Conservation (phyloP, 2,888 invertebrate genomes). For the Tetheella fluctuosa region DNA sequence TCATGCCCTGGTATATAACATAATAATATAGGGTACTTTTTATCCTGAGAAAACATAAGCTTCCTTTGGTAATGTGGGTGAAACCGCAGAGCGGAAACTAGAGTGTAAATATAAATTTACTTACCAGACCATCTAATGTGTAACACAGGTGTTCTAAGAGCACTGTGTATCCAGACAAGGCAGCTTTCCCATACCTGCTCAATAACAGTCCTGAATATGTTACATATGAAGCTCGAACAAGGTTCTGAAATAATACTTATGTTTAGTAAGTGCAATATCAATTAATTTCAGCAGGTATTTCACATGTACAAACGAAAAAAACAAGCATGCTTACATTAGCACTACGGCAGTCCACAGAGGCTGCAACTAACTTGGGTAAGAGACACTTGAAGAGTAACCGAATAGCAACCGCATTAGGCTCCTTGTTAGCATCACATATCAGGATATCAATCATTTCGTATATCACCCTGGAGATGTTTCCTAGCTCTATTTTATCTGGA, state of each 20-base stretch:
- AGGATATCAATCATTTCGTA: conserved; percentile 70
- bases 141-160: conserved; percentile 73
- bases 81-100: too few relatives aligned
- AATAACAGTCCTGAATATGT: conserved; percentile 70
- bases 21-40: too few relatives aligned
- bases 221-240: conserved; percentile 71
- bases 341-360: conserved; percentile 59
- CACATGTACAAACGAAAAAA: too few relatives aligned
- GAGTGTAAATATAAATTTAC: conserved; percentile 22
- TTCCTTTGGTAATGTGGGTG: too few relatives aligned
- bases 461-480: conserved; percentile 56
- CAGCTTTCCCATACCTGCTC: conserved; percentile 63
- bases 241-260: conserved; percentile 43
- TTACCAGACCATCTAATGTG: conserved; percentile 69
- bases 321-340: conserved; percentile 54
- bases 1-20: too few relatives aligned
- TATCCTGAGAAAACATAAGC: too few relatives aligned
- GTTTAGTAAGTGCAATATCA: too few relatives aligned
- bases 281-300: too few relatives aligned
- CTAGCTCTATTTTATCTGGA: conserved; percentile 69
- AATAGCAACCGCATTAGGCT: conserved; percentile 58
- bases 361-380: conserved; percentile 66
- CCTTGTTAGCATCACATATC: conserved; percentile 47
- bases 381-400: conserved; percentile 69
- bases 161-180: conserved; percentile 58